These are phyloP conservation scores for Apogon hyalosoma DNA, from an alignment of 2,797 vertebrate species.

Conservation along the genomic window DNA sequence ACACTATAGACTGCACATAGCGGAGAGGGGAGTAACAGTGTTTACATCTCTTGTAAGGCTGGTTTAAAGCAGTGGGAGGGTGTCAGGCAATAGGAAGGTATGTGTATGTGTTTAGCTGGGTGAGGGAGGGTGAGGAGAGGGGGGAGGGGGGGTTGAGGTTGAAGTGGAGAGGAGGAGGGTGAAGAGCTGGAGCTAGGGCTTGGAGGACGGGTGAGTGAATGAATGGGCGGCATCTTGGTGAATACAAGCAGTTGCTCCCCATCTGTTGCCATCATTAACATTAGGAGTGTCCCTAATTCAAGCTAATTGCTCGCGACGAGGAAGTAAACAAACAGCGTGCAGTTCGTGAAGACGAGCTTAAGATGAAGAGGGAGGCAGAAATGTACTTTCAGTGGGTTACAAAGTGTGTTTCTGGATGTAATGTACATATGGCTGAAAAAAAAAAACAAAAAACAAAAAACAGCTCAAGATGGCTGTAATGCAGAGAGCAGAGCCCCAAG, in stretches of 20 bases:
- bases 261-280: constrained; percentile 79
- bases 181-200: constrained; percentile 19
- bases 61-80: constrained; percentile 17
- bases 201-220: constrained; percentile 47
- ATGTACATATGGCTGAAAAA: background rate
- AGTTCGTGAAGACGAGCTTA: constrained; percentile 42
- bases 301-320: constrained; percentile 70
- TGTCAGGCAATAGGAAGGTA: constrained; percentile 2
- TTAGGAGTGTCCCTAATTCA: constrained; percentile 73
- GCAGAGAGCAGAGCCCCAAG: constrained; percentile 3
- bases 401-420: constrained; percentile 18
- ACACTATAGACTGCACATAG: constrained; percentile 9
- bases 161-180: constrained; percentile 32
- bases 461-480: background rate
- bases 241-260: constrained; percentile 59
- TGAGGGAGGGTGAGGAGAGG: background rate
- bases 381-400: constrained; percentile 16
- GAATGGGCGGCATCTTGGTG: constrained; percentile 43
- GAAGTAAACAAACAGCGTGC: constrained; percentile 62
- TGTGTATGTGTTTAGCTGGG: constrained; percentile 2
- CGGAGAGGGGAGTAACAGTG: constrained; percentile 9
- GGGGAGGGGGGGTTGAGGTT: background rate
- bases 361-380: constrained; percentile 18
- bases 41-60: constrained; percentile 24
- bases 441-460: background rate